Base-by-base conservation (phyloP, 2,888 invertebrate genomes). In the Idaea aversata region DNA sequence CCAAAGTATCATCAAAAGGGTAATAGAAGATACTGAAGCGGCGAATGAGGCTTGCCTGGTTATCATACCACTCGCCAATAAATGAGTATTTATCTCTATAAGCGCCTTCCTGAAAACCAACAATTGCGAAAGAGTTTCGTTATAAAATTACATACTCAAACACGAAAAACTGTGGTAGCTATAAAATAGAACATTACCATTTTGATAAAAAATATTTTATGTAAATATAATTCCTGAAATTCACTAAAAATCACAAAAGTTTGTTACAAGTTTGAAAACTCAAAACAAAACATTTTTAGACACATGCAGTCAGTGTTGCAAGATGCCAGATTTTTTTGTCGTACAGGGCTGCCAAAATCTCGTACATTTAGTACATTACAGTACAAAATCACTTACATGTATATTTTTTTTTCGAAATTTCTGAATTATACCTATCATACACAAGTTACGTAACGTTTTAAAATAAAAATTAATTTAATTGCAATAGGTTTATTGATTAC, bases 11-110 rank as follows among this genome's bases (percentile, higher is more conserved):
- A 83, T 98, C 98, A 62, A 91, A 93, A 3, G 96, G 95, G 85
- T 95, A 97, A 83, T 94, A 98, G 76, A 95, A 95, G 62, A 98
- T 88, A 77, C 95, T 94, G 85, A 97, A 98, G 70, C 95, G 95
- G 76, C 96, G 95, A 34, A 95, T 88, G 15, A 96, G 93, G 59
- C 95, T 95, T 0, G 97, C 95, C 77, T 96, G 95, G 74, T 95
- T 94, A 83, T 98, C 98, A 81, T 95, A 97, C 98, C 98, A 98
- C 90, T 98, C 97, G 3, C 96, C 96, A 67, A 95, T 85, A 86
- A 97, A 97, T 5, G 93, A 87, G 74, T 94, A 91, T 82, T 93
- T 94, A 66, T 94, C 93, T 66, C 77, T 89, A 76, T 93, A 94
- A 60, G 93, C 90, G 66, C 90, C 93, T 71, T 93, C 92, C 91